Evolutionary conservation across 2,888 invertebrate genomes (phyloP), one percentile per base, ranked within the genome.

Genomic region (Tineola bisselliella): DNA sequence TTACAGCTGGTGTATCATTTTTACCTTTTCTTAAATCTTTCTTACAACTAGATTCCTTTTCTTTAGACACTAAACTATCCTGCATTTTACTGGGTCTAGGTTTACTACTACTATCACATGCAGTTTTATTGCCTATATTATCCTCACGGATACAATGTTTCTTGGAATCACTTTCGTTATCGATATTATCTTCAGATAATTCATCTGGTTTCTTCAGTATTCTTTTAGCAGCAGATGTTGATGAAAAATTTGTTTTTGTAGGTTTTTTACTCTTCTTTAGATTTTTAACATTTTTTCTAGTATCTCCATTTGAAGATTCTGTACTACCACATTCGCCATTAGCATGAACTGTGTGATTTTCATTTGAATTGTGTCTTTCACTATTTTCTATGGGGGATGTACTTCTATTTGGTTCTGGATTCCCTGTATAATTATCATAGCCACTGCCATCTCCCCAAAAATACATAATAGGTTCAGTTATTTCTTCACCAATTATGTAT

Each of bases 381-480:
- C 8, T 12, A 58, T 30, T 17, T 30, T 33, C 31, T 30, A 30
- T 15, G 18, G n/a, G 19, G 3, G 18, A 38, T 43, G 5, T 18
- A 44, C 31, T 43, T 43, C 44, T 19, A 63, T 74, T 67, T 61
- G 68, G 68, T 66, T 82, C 84, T 48, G 84, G 89, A 77, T 94
- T 94, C 0, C 94, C 94, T 4, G 93, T 92, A 62, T 91, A 86
- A 72, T 93, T 94, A 30, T 92, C 92, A 17, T 75, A 81, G 4
- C 95, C 95, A 66, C 78, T 88, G 44, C 95, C 95, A 69, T 90
- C 90, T 0, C 94, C 94, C 66, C 84, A 88, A 70, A 94, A 87
- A 74, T 88, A 90, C 81, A 92, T 86, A 0, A 92, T 81, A 0
- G 91, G 89, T 77, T 95, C 95, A 69, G 91, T 91, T 61, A 95